Evolutionary conservation across 2,113 vertebrate species (phyloP), one percentile per base, ranked within the genome.

Genomic region (Ailurus styani): DNA sequence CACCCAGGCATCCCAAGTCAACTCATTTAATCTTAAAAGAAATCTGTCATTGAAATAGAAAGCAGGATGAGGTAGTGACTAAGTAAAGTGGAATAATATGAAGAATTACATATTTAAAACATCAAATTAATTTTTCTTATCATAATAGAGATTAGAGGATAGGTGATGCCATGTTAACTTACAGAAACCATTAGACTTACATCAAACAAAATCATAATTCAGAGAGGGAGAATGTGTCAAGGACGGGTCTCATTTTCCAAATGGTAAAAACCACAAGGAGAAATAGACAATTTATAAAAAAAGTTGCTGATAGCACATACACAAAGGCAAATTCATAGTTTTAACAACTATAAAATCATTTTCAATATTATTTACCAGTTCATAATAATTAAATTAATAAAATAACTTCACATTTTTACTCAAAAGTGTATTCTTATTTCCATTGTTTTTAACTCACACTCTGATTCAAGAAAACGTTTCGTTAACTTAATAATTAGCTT

Each of bases 331-430:
- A 77, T 47, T 90, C 17, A 75, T 72, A 57, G 8, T 73, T 94
- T 78, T 70, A 40, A 91, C 11, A 93, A 84, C 29, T 78, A 50
- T 70, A 93, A 86, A 87, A 73, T 82, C 20, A 72, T 91, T 85
- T 91, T 96, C 47, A 97, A 62, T 81, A 91, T 45, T 92, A 60
- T 87, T 81, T 79, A 93, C n/a, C 21, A 55, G 40, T 89, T 66
- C 27, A 54, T 62, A 82, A 82, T 87, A 79, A 95, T 96, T 91
- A 92, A 96, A 85, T 94, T 86, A 86, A 92, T 95, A 87, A 82
- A 96, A 94, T 94, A 86, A 95, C 45, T 15, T 95, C 40, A 90
- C 15, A 84, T n/a, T 97, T 96, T 89, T 45, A 78, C 60, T 93
- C 55, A 81, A 18, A 45, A 13, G 0, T 64, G 7, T 79, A 70